Evolutionary conservation across 2,797 vertebrate species (phyloP).

Genomic region (Intellagama lesueurii): DNA sequence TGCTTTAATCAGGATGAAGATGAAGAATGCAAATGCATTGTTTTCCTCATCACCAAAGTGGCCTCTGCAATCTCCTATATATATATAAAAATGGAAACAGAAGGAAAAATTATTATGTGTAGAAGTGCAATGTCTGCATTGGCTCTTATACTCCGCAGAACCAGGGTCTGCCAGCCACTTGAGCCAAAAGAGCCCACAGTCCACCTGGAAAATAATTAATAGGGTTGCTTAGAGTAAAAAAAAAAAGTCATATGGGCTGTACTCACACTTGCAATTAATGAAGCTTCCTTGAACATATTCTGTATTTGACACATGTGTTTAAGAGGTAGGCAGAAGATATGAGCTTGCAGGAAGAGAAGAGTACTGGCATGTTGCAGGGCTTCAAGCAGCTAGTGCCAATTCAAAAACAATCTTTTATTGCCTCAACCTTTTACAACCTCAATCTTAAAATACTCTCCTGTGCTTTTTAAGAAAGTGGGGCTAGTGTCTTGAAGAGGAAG

Average conservation of each 20-base stretch:
- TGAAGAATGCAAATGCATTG: too few species aligned
- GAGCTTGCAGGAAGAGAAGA: not conserved
- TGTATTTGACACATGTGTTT: not conserved
- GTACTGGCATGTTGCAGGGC: not conserved
- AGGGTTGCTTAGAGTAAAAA: not conserved
- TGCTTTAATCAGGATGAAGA: too few species aligned
- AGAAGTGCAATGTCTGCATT: not conserved
- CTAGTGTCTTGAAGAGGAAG: not conserved
- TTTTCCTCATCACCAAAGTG: too few species aligned
- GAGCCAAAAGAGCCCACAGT: slow-evolving; percentile 3
- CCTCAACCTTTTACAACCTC: not conserved
- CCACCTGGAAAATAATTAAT: slow-evolving; percentile 2
- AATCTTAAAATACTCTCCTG: not conserved
- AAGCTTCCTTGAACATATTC: not conserved
- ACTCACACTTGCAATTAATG: not conserved
- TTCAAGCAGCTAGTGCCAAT: not conserved
- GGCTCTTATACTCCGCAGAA: not conserved
- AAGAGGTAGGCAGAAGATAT: not conserved
- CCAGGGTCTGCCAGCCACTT: not conserved
- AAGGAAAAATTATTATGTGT: not conserved
- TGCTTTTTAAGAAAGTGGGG: not conserved
- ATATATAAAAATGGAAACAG: not conserved
- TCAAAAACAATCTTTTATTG: not conserved
- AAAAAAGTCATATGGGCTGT: not conserved
- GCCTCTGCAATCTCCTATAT: not conserved